Conservation (phyloP, 2,888 invertebrate species). For the Agrotis ipsilon region DNA sequence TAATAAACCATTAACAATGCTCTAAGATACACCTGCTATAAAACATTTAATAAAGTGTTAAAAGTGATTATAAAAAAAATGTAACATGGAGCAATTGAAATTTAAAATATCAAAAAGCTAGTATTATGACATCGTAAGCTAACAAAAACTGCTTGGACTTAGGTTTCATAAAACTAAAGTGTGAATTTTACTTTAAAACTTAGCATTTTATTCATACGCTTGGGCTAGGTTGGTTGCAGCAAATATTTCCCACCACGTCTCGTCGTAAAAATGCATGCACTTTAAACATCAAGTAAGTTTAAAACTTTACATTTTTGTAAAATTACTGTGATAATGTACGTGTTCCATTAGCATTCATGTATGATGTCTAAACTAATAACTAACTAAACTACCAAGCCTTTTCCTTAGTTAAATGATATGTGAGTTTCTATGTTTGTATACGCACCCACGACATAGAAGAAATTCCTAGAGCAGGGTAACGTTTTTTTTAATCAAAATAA, state of each 20-base stretch:
- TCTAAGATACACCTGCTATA: too few species aligned
- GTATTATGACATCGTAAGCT: neutral
- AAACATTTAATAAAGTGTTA: neutral
- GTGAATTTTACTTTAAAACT: neutral
- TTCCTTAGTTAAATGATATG: too few species aligned
- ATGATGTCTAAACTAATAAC: neutral
- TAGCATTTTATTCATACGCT: neutral
- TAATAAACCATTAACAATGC: too few species aligned
- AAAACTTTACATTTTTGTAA: neutral
- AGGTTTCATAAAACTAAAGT: neutral
- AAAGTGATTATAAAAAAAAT: neutral
- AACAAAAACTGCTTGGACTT: neutral
- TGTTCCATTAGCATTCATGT: neutral
- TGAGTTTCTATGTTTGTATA: too few species aligned
- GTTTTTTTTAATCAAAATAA: too few species aligned
- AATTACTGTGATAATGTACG: neutral
- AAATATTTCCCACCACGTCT: neutral
- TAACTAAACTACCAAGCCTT: too few species aligned
- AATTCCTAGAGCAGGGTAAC: too few species aligned
- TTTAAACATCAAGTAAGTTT: slow-evolving; percentile 8
- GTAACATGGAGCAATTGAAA: neutral
- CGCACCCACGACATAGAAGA: too few species aligned
- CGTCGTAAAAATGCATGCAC: slow-evolving; percentile 6
- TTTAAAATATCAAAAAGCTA: neutral
- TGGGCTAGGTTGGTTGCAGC: neutral